phyloP scores from a whole-genome alignment of 2,888 invertebrate genomes.

The Drepana falcataria region DNA sequence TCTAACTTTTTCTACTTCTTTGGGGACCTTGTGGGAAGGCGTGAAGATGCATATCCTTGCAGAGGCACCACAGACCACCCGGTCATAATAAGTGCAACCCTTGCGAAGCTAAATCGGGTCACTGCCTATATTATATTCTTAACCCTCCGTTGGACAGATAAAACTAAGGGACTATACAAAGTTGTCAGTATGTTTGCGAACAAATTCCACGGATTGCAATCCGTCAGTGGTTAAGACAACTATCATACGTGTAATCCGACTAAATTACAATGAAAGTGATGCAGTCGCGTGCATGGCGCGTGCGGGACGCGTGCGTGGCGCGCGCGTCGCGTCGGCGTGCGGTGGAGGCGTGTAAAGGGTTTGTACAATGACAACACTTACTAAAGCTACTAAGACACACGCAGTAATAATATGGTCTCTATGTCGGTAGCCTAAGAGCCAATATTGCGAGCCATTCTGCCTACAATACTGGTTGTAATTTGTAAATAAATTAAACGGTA shows the following conservation, averaged over 20 bases:
- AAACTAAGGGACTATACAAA: background rate
- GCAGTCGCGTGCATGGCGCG: constrained; percentile 6
- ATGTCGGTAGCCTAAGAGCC: background rate
- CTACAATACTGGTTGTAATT: background rate
- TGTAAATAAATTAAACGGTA: background rate
- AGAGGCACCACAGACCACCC: no score
- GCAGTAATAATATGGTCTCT: background rate
- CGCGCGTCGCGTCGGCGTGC: background rate
- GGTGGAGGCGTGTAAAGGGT: background rate
- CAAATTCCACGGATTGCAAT: background rate
- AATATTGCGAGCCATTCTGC: background rate
- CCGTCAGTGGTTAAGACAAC: constrained; percentile 10
- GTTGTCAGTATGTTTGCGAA: background rate
- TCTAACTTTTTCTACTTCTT: no score
- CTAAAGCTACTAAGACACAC: no score
- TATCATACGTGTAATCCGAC: constrained; percentile 21
- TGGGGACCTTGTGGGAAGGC: no score
- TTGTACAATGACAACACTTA: background rate
- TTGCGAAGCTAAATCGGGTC: no score
- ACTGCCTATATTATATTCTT: no score
- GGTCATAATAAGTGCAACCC: no score
- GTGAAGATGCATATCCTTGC: no score
- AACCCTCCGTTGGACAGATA: background rate
- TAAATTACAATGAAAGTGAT: constrained; percentile 17
- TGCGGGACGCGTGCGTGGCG: background rate